Evolutionary conservation across 2,888 invertebrate species (phyloP), one percentile per base, ranked within the genome.

Genomic region (Spodoptera picta): DNA sequence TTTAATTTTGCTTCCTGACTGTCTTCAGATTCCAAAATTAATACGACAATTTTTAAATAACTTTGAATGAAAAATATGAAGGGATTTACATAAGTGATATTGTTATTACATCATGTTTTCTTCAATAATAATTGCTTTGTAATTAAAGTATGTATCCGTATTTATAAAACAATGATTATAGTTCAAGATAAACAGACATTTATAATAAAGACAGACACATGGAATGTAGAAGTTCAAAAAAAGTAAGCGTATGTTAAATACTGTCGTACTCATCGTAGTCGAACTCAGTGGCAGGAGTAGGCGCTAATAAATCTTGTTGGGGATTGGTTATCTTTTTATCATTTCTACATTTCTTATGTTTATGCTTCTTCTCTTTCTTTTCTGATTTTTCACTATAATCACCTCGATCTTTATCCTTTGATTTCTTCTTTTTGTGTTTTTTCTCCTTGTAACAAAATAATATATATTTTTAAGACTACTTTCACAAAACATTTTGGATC

Each of bases 361-460:
- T 95, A 50, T 95, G 93, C 76, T 95, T 95, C 73, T 95, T 95
- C 36, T 95, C 95, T 71, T 95, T 95, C 5, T 94, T 86, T 19
- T 93, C 92, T 5, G 94, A 92, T 80, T 93, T 95, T 2, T 95
- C 95, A 73, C 91, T 86, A 87, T 90, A 84, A 85, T 95, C 87
- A 57, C 93, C 90, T 88, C 95, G 87, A 81, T 95, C 90, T 90
- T 95, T 87, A 76, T 94, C 91, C 87, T 96, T 90, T 46, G 94
- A 87, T 87, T 95, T 94, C 87, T 95, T 91, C 88, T 95, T 92
- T 85, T 95, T 92, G 89, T 95, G 88, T 89, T 96, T 92, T 87
- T 95, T 93, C 65, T 95, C 88, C 93, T 96, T 74, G 9, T 31
- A 69, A 79, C 44, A 70, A 62, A 62, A 19, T 50, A 27, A 52